These are phyloP conservation scores for Epirrita christyi DNA, from an alignment of 2,888 invertebrate genomes.

Conservation along the genomic window DNA sequence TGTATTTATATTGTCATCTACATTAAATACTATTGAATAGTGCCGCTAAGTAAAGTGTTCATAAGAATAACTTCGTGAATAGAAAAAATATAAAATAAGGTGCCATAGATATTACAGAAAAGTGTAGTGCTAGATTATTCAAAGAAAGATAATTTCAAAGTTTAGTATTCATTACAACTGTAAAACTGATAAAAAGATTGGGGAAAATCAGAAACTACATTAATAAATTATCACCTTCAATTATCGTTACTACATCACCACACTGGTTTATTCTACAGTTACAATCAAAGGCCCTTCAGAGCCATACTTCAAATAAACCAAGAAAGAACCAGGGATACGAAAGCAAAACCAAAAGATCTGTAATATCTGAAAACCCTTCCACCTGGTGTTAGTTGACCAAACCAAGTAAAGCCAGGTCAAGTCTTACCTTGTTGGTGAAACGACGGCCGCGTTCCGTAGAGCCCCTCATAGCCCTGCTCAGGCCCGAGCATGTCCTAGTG, in stretches of 20 bases:
- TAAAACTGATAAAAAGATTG: too few relatives aligned
- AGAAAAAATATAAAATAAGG: not conserved
- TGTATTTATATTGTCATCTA: slow-evolving; percentile 67
- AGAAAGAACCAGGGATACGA: not conserved
- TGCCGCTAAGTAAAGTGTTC: slow-evolving; percentile 34
- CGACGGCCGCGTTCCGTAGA: slow-evolving; percentile 96
- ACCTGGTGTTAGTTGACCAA: slow-evolving; percentile 58
- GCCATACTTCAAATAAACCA: too few relatives aligned
- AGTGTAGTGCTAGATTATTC: too few relatives aligned
- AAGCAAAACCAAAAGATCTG: slow-evolving; percentile 9
- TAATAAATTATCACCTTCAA: too few relatives aligned
- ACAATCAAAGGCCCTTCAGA: too few relatives aligned
- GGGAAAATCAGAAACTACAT: too few relatives aligned
- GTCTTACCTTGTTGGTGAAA: slow-evolving; percentile 94
- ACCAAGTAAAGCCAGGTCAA: slow-evolving; percentile 43
- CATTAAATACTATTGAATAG: slow-evolving; percentile 41
- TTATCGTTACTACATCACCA: too few relatives aligned
- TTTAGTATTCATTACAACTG: too few relatives aligned
- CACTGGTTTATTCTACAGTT: too few relatives aligned
- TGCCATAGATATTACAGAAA: too few relatives aligned
- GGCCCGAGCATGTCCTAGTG: slow-evolving; percentile 95
- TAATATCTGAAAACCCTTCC: slow-evolving; percentile 40
- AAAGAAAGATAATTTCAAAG: too few relatives aligned
- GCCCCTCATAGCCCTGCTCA: slow-evolving; percentile 96
- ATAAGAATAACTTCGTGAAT: slow-evolving; percentile 6